A percentile compares a stretch with the other conserved stretches of the same genome.
These are phyloP conservation scores for Prionailurus bengalensis DNA, from an alignment of 2,113 vertebrate genomes.

Conservation along the genomic window DNA sequence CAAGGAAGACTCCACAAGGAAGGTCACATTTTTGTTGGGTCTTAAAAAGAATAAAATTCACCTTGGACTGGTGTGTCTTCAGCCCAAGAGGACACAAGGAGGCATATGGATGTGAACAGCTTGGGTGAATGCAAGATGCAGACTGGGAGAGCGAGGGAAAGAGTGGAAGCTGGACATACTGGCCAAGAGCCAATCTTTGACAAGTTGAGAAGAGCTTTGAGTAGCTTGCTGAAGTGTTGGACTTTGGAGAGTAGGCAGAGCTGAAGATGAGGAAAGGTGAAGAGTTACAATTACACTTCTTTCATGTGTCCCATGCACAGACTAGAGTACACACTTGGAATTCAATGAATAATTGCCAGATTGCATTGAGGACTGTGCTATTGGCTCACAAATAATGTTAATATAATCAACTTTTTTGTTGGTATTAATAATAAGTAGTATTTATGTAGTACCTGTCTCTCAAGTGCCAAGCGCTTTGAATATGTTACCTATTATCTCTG, in stretches of 20 bases:
- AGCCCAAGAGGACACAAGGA: background rate
- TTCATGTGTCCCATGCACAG: background rate
- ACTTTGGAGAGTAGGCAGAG: background rate
- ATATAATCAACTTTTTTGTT: background rate
- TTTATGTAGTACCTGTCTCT: background rate
- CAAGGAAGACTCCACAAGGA: background rate
- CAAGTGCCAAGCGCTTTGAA: background rate
- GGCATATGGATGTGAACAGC: no score
- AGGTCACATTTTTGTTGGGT: background rate
- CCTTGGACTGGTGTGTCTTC: background rate
- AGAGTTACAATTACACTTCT: background rate
- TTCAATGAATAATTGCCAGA: background rate
- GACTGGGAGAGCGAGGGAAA: accelerated
- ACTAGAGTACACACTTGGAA: background rate
- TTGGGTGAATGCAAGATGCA: background rate
- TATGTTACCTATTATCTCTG: background rate
- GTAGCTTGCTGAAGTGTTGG: background rate
- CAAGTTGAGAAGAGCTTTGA: background rate
- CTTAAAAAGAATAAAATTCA: background rate
- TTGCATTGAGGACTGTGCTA: background rate
- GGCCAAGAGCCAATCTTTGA: background rate
- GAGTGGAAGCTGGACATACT: background rate
- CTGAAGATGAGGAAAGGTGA: background rate
- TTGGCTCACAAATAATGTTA: background rate
- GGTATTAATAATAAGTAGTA: background rate